Base-by-base conservation (phyloP, 2,113 vertebrate species). In the Hemichromis elongatus region DNA sequence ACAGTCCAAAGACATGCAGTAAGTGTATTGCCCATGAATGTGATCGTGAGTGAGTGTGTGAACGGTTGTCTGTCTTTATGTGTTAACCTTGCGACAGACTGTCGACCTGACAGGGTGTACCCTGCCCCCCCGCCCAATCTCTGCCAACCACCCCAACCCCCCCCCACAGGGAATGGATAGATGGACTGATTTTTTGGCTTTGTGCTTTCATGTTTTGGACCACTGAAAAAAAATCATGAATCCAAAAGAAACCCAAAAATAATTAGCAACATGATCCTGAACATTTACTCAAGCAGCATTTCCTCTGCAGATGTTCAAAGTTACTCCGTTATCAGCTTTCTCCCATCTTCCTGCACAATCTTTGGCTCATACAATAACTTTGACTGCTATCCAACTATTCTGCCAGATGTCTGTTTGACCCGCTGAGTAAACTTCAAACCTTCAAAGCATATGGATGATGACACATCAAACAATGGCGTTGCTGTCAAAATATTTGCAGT, bases 371-470 rank as follows among this genome's bases (percentile, higher is more conserved):
- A 26, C 52, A 50, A 40, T 30, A 81, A 33, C 56, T 89, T 45
- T 18, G 35, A 80, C 80, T 26, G 63, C 61, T 7, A 40, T 54
- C 59, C 70, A 55, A 59, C 79, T 85, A 54, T 87, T 85, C 80
- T 79, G 77, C 79, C 75, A 84, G 83, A 77, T 21, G 24, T 84
- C 85, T 77, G 52, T 81, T 81, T 79, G 66, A 88, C 86, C 81
- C 33, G 79, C 81, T 77, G 52, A 84, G 66, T 35, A 53, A 68
- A 77, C 87, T 82, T 81, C 63, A 79, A 85, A 77, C 37, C 82
- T 57, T 90, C 75, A 79, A 61, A 83, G 84, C 26, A 5, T 10
- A 54, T 13, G 4, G 4, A 35, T 73, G 63, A 56, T 57, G 82
- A 78, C 79, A 84, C 73, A 86, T 79, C 81, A 87, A 90, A 89